A percentile compares a stretch with the other conserved stretches of the same genome.
Evolutionary conservation across 2,797 vertebrate genomes (phyloP).

Genomic region (Macropus fuliginosus): DNA sequence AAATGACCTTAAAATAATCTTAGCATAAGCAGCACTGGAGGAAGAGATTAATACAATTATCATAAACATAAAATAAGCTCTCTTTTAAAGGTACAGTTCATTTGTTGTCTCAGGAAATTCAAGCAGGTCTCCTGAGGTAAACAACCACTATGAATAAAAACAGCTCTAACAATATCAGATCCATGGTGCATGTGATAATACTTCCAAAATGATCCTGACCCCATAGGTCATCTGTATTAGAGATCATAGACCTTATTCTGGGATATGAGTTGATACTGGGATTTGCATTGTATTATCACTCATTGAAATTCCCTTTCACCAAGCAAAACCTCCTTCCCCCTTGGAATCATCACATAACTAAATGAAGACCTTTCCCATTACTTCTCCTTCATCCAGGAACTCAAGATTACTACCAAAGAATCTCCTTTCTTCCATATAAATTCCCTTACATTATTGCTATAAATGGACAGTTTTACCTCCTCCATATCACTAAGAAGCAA

Average conservation of each 20-base stretch:
- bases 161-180: background rate
- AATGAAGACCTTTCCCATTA: background rate
- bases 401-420: background rate
- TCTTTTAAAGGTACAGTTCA: background rate
- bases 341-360: background rate
- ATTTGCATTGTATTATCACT: background rate
- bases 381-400: background rate
- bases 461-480: background rate
- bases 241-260: background rate
- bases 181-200: background rate
- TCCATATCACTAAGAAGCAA: background rate
- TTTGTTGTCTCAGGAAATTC: background rate
- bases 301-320: background rate
- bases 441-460: background rate
- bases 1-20: background rate
- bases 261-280: background rate
- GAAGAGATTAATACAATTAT: background rate
- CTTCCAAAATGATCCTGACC: background rate
- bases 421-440: background rate
- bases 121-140: background rate
- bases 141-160: background rate
- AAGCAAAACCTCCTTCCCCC: background rate
- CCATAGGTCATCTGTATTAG: background rate
- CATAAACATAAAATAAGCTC: background rate
- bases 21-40: background rate